Percentiles rank a stretch among this genome's conserved stretches.
phyloP scores from a whole-genome alignment of 2,888 invertebrate genomes.

The Mongoloraphidia duomilia region DNA sequence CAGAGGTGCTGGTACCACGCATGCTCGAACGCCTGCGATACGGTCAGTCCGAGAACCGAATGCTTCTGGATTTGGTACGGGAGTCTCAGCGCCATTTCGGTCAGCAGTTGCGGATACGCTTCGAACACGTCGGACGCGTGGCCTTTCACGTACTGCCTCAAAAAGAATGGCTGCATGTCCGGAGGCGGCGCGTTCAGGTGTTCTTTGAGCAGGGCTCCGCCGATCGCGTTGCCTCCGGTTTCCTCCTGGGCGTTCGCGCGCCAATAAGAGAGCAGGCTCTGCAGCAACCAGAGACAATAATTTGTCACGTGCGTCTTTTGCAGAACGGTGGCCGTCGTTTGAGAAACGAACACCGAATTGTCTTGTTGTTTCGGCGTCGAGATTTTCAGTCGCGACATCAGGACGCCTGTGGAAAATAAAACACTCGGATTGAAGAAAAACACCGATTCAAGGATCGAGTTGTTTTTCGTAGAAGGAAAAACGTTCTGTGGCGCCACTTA shows the following conservation, averaged over 20 bases:
- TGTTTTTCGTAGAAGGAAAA: neutral
- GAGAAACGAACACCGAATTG: constrained; percentile 44
- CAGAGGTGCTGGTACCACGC: constrained; percentile 72
- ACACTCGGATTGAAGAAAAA: neutral
- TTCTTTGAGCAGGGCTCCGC: constrained; percentile 64
- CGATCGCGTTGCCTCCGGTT: constrained; percentile 30
- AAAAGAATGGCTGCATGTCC: constrained; percentile 92
- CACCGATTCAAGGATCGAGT: neutral
- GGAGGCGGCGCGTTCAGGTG: constrained; percentile 69
- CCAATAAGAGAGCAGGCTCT: constrained; percentile 65
- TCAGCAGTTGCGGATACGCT: constrained; percentile 83
- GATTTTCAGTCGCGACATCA: constrained; percentile 62
- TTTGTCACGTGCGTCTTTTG: constrained; percentile 55
- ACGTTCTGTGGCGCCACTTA: constrained; percentile 29
- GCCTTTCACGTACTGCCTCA: constrained; percentile 79
- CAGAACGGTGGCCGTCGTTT: constrained; percentile 53
- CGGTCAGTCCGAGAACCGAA: constrained; percentile 37
- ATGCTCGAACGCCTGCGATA: constrained; percentile 35
- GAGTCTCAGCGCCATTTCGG: constrained; percentile 85
- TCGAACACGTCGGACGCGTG: constrained; percentile 88
- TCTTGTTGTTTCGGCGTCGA: constrained; percentile 32
- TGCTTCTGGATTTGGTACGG: constrained; percentile 88
- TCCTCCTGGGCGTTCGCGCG: constrained; percentile 37
- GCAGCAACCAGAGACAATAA: constrained; percentile 56
- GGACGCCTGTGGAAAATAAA: constrained; percentile 36